Percentiles rank a stretch among this genome's conserved stretches.
phyloP scores from a whole-genome alignment of 2,113 vertebrate genomes.

The Antidorcas marsupialis region DNA sequence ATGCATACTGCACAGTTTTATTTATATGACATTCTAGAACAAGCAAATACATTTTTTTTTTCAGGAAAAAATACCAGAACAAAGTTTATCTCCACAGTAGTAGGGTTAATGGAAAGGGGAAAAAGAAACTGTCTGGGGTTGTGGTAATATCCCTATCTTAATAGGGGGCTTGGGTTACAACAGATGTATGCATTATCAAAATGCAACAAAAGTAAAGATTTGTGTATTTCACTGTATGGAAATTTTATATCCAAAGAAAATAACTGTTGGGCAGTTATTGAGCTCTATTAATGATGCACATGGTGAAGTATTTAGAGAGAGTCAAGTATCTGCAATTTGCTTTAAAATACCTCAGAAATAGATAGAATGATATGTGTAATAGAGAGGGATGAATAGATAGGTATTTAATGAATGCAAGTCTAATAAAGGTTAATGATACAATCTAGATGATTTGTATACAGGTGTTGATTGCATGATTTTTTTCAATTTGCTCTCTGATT shows the following conservation, averaged over 20 bases:
- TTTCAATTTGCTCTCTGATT: neutral
- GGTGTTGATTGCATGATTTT: neutral
- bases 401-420: neutral
- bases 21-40: neutral
- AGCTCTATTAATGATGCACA: neutral
- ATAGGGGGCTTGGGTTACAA: neutral
- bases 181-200: neutral
- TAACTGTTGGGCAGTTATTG: neutral
- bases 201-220: neutral
- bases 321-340: neutral
- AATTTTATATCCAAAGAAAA: slow-evolving; percentile 15
- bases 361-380: neutral
- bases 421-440: neutral
- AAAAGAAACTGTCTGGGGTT: neutral
- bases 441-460: neutral
- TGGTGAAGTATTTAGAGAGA: neutral
- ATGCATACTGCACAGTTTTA: neutral
- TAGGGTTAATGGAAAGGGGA: neutral
- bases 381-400: neutral
- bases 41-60: neutral
- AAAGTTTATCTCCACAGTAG: neutral
- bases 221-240: neutral
- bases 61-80: neutral
- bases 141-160: neutral
- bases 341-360: neutral